These are phyloP conservation scores for Arizona elegans DNA, from an alignment of 2,113 vertebrate species.

Conservation along the genomic window DNA sequence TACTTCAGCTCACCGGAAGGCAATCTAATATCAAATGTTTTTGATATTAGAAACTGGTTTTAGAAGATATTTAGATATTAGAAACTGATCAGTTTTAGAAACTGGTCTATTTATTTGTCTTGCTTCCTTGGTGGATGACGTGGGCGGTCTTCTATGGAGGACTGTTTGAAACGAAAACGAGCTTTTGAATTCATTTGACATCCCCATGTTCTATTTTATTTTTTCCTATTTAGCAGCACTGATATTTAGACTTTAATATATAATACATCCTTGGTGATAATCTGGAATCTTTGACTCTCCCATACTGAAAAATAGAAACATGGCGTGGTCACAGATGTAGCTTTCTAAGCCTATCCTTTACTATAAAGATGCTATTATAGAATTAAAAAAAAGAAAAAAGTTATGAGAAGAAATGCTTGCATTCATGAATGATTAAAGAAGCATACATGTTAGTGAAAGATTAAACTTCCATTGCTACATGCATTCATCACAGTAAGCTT, in stretches of 20 bases:
- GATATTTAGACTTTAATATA: background rate
- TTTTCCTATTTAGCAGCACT: background rate
- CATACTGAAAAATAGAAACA: background rate
- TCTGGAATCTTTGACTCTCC: background rate
- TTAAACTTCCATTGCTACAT: background rate
- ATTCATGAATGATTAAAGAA: background rate
- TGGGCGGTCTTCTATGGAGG: background rate
- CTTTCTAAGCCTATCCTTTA: background rate
- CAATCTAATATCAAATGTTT: background rate
- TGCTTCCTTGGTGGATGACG: background rate
- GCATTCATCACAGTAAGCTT: background rate
- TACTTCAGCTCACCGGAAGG: background rate
- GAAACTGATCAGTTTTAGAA: constrained; percentile 7
- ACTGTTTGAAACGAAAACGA: constrained; percentile 35
- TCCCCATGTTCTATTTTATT: background rate
- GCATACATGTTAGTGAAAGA: background rate
- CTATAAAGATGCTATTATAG: background rate
- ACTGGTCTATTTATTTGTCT: constrained; percentile 26
- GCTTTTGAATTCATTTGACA: background rate
- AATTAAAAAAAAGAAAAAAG: background rate
- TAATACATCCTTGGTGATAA: background rate
- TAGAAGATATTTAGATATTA: too few relatives aligned
- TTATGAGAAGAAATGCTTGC: background rate
- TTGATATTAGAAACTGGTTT: background rate
- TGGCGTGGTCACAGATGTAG: background rate